Conservation (phyloP, 2,888 invertebrate genomes). For the Uloborus plumipes region DNA sequence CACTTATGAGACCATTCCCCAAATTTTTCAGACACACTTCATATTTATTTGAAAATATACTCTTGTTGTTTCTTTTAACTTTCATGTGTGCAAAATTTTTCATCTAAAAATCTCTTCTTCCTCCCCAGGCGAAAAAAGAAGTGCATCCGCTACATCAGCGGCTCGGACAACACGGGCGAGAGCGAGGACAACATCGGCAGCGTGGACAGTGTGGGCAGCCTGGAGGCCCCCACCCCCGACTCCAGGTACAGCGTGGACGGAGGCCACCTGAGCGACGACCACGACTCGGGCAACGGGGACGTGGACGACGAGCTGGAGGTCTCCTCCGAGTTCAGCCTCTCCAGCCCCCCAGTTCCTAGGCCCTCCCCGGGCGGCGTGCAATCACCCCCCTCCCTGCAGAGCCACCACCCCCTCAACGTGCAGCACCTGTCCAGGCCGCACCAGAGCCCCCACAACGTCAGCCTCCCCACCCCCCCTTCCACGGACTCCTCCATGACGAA, state of each 20-base stretch:
- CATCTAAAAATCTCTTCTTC: neutral
- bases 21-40: too few relatives aligned
- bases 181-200: slow-evolving; percentile 80
- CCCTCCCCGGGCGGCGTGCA: slow-evolving; percentile 46
- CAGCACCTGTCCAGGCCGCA: slow-evolving; percentile 62
- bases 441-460: slow-evolving; percentile 2
- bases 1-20: too few relatives aligned
- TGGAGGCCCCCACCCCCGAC: slow-evolving; percentile 75
- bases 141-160: slow-evolving; percentile 95
- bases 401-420: slow-evolving; percentile 64
- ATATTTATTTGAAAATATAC: too few relatives aligned
- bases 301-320: slow-evolving; percentile 68
- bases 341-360: slow-evolving; percentile 68
- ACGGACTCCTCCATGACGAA: slow-evolving; percentile 65
- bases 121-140: slow-evolving; percentile 92
- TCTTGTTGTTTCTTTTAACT: too few relatives aligned
- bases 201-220: slow-evolving; percentile 79
- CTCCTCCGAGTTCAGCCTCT: slow-evolving; percentile 68
- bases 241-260: slow-evolving; percentile 71
- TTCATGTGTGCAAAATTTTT: neutral
- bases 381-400: slow-evolving; percentile 30
- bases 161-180: slow-evolving; percentile 69
- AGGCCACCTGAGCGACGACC: slow-evolving; percentile 12
- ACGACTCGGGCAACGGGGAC: slow-evolving; percentile 72
- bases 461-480: slow-evolving; percentile 64